A percentile compares a stretch with the other conserved stretches of the same genome.
Evolutionary conservation across 2,888 invertebrate species (phyloP).

Genomic region (Lomographa bimaculata): DNA sequence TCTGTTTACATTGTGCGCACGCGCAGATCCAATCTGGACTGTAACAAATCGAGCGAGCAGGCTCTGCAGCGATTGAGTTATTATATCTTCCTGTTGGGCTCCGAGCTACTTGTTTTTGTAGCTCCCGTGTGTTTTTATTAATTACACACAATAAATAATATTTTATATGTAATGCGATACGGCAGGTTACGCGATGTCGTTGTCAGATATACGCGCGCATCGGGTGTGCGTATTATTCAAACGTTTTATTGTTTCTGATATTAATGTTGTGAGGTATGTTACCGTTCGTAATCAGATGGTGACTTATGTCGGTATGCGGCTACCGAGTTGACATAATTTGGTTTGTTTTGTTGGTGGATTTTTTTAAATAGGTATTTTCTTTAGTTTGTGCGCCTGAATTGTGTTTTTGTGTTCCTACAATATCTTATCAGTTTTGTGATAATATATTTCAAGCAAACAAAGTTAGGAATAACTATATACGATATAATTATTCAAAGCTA

Average conservation of each 20-base stretch:
- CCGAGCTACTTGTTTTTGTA: conserved; percentile 78
- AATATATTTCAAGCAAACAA: no score
- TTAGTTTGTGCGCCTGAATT: no score
- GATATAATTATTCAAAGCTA: no score
- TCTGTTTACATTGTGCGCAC: conserved; percentile 59
- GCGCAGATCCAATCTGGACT: conserved; percentile 77
- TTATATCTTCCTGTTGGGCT: conserved; percentile 78
- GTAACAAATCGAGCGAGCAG: conserved; percentile 75
- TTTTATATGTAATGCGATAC: conserved; percentile 81
- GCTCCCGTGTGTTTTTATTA: conserved; percentile 81
- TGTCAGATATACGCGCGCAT: conserved; percentile 61
- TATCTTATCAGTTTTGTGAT: no score
- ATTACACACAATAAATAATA: conserved; percentile 82
- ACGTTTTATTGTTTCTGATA: conserved; percentile 72
- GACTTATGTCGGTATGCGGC: conserved; percentile 40
- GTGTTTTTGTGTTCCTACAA: no score
- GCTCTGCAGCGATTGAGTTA: conserved; percentile 80
- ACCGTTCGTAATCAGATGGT: conserved; percentile 44
- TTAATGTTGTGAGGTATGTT: conserved; percentile 54
- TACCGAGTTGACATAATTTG: conserved; percentile 56
- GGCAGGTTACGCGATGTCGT: conserved; percentile 66
- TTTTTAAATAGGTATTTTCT: no score
- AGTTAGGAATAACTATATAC: no score
- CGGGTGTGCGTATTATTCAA: conserved; percentile 73
- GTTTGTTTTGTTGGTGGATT: conserved; percentile 38